These are phyloP conservation scores for Amphipoea lucens DNA, from an alignment of 2,888 invertebrate genomes.

Conservation along the genomic window DNA sequence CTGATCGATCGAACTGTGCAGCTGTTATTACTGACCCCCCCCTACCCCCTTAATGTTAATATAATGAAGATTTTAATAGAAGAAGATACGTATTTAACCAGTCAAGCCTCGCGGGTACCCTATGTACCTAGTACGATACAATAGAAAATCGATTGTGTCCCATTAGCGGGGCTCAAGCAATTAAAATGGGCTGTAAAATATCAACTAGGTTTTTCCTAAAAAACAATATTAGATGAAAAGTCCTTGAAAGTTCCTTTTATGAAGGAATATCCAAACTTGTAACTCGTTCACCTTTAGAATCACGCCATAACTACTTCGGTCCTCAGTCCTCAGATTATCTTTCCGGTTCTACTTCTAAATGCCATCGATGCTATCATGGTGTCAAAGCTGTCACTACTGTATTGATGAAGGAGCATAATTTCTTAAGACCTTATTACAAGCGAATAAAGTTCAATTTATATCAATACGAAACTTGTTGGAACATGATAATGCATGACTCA, in stretches of 20 bases:
- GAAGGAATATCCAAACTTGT: conserved; percentile 58
- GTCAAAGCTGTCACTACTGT: conserved; percentile 43
- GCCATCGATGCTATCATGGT: conserved; percentile 66
- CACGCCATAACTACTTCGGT: conserved; percentile 63
- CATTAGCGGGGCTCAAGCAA: no score
- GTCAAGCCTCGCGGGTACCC: no score
- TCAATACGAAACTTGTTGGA: background rate
- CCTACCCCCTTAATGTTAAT: background rate
- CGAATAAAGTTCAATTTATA: conserved; percentile 17
- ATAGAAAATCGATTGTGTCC: no score
- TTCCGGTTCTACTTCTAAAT: conserved; percentile 70
- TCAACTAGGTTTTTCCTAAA: background rate
- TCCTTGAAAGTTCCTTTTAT: conserved; percentile 69
- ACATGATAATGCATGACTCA: conserved; percentile 30
- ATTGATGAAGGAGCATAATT: background rate
- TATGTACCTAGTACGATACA: no score
- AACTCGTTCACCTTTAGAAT: conserved; percentile 76
- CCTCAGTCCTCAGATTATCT: conserved; percentile 56
- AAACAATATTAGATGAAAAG: conserved; percentile 16
- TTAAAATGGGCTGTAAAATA: no score
- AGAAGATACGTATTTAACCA: no score
- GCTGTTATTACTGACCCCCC: background rate
- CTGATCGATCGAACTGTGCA: background rate
- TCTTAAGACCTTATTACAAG: conserved; percentile 29
- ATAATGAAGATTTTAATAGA: background rate